Base-by-base conservation (phyloP, 2,797 vertebrate species). In the Myotis vivesi region DNA sequence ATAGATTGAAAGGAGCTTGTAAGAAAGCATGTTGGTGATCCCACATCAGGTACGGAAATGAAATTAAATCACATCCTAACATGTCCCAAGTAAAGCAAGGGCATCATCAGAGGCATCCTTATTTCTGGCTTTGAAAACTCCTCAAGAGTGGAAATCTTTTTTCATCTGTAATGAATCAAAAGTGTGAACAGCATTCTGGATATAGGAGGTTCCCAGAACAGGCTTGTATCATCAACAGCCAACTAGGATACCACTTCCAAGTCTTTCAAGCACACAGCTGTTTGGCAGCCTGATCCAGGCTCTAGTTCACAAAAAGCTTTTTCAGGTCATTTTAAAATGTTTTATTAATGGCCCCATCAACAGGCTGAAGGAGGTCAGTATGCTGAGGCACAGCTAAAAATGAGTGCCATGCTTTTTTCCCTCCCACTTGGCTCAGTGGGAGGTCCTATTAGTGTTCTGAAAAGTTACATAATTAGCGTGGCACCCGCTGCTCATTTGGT, bases 291-390 rank as follows among this genome's bases (percentile, higher is more conserved):
- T 94, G 83, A 36, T 76, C 44, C 76, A 66, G 68, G 0, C 89
- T 36, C 69, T 55, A 46, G 30, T 46, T 94, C 28, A 36, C 86
- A 77, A 90, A 96, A 95, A 81, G 17, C 30, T 53, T 5, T 1
- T 72, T 85, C 41, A 57, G 86, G 5, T 95, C 94, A 95, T 92
- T 97, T 93, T 6, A 28, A 94, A 95, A 96, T 96, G 88, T 96
- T 97, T 96, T 96, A 93, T 95, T 95, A 95, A 80, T 96, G 95
- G 13, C 44, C 94, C 87, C 91, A 87, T 94, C 91, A 96, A 28
- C 80, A 86, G 33, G 81, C 79, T 91, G 90, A 97, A 96, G 95
- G 89, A 97, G 94, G 85, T 94, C 93, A 90, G 62, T 92, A 82
- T 91, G 91, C 86, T 4, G 7, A 93, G 51, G 71, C 46, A 11